Evolutionary conservation across 2,113 vertebrate species (phyloP).

Genomic region (Clarias batrachus): DNA sequence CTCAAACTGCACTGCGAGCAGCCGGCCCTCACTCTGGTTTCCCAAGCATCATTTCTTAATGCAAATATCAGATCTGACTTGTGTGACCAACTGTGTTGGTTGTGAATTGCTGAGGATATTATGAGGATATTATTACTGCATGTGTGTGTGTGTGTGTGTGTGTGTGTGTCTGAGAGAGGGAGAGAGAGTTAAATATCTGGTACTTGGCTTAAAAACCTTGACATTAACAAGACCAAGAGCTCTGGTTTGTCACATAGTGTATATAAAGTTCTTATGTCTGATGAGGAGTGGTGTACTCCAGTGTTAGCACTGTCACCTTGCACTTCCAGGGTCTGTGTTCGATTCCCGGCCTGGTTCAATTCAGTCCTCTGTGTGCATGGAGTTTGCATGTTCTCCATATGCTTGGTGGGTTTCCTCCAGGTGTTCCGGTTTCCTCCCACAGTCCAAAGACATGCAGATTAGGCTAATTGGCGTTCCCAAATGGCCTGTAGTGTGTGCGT

Average conservation of each 20-base stretch:
- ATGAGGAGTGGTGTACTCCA: background rate
- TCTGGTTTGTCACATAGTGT: background rate
- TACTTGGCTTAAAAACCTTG: background rate
- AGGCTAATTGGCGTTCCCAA: too few species aligned
- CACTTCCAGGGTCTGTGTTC: too few species aligned
- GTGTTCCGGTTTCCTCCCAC: too few species aligned
- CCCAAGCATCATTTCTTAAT: conserved; percentile 44
- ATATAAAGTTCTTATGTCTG: conserved; percentile 15
- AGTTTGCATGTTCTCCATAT: too few species aligned
- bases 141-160: background rate
- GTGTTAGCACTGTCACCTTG: too few species aligned
- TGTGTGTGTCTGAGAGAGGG: too few species aligned
- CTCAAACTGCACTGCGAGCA: conserved; percentile 25
- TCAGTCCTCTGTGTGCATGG: too few species aligned
- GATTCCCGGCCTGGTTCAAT: too few species aligned
- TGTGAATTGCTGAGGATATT: background rate
- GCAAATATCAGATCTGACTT: conserved; percentile 18
- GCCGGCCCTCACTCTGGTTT: conserved; percentile 18
- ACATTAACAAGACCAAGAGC: background rate
- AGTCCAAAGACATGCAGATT: too few species aligned
- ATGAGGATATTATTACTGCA: background rate
- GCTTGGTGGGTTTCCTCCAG: too few species aligned
- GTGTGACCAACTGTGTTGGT: conserved; percentile 6
- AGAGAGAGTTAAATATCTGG: background rate
- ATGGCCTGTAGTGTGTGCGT: too few species aligned